Percentiles rank a stretch among this genome's conserved stretches.
These are phyloP conservation scores for Tauraco erythrolophus DNA, from an alignment of 2,113 vertebrate species.

Conservation along the genomic window DNA sequence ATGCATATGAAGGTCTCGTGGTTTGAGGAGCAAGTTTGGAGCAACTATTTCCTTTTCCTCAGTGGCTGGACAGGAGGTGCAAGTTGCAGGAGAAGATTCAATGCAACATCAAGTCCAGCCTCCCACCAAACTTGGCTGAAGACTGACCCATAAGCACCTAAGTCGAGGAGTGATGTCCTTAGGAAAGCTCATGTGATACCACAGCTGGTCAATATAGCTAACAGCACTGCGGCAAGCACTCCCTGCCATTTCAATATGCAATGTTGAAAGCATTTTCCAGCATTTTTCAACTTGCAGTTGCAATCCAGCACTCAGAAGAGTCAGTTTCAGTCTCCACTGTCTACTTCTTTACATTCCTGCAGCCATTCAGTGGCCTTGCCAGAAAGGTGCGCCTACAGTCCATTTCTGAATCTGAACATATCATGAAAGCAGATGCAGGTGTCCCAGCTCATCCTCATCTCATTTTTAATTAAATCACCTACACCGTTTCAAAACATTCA, in stretches of 20 bases:
- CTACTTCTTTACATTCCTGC: background rate
- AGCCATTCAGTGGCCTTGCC: background rate
- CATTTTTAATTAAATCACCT: constrained; percentile 54
- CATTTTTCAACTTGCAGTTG: background rate
- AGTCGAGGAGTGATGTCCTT: background rate
- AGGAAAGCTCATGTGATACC: background rate
- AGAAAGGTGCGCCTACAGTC: background rate
- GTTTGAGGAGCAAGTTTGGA: background rate
- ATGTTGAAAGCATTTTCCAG: background rate
- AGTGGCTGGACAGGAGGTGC: background rate
- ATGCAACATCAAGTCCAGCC: background rate
- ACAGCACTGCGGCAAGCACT: background rate
- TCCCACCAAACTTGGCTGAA: background rate
- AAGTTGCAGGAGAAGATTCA: background rate
- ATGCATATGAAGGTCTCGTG: background rate
- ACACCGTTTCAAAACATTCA: constrained; percentile 52
- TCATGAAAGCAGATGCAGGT: background rate
- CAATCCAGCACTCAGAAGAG: background rate
- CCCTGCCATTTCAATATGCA: background rate
- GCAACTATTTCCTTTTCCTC: background rate
- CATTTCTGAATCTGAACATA: background rate
- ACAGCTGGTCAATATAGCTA: background rate
- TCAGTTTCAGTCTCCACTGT: background rate
- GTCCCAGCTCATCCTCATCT: background rate
- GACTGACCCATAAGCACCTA: background rate